Evolutionary conservation across 2,888 invertebrate genomes (phyloP), one percentile per base, ranked within the genome.

Genomic region (Eilema griseolum): DNA sequence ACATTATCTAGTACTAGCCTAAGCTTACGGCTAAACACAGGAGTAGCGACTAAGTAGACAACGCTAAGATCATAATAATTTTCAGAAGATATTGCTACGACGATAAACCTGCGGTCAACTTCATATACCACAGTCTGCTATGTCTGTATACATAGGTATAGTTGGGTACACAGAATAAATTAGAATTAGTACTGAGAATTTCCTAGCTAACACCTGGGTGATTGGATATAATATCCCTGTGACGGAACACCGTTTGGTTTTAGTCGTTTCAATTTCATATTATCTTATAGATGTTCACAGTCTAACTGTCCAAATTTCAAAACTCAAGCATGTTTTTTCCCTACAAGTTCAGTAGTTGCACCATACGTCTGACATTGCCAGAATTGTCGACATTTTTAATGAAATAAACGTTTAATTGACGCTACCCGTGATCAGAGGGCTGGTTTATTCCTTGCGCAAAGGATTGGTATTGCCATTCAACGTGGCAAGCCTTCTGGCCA

Each of bases 71-170:
- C 26, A 24, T 62, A 41, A 62, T 26, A 24, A 62, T 41, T 62
- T 62, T 14, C 37, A 41, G 41, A 24, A 41, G 24, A 24, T 62
- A 62, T 41, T 41, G 37, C 16, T 10, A 11, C 16, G 20, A 37
- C 62, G 37, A 20, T 46, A 67, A 16, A 3, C 52, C 31, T 41
- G 63, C 41, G 41, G 68, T 46, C 33, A 69, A 63, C 68, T 28
- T 59, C 16, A 20, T 3, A 5, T 10, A 56, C 23, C 41, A 28
- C 16, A 56, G 33, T 26, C 7, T 67, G 10, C 24, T 61, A 12
- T 67, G 8, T 33, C 1, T 59, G 24, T 52, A 60, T 16, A 33
- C 3, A 26, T 28, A 41, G 24, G 33, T 33, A 33, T 8, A n/a
- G n/a, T 52, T 52, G n/a, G n/a, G 52, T 1, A 20, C 46, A 46